A percentile compares a stretch with the other conserved stretches of the same genome.
Evolutionary conservation across 2,113 vertebrate genomes (phyloP).

Genomic region (Propithecus coquereli): DNA sequence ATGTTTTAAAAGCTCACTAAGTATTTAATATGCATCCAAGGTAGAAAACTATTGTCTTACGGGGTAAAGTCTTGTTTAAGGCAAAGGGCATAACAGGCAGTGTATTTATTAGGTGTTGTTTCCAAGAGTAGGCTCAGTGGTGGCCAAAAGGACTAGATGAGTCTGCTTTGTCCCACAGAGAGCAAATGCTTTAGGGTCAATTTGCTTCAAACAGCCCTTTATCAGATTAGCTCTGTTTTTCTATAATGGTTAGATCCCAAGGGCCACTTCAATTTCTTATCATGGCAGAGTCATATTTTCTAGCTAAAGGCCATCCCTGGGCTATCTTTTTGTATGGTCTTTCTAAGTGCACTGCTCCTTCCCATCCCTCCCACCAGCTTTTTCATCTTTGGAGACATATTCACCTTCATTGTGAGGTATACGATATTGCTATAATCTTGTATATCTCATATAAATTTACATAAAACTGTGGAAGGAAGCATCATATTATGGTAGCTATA

Average conservation of each 20-base stretch:
- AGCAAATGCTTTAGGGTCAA: background rate
- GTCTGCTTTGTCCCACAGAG: background rate
- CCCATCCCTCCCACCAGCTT: background rate
- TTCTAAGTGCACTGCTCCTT: fast-evolving
- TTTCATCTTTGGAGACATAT: background rate
- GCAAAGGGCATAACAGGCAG: background rate
- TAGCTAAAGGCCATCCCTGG: background rate
- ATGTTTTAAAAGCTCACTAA: background rate
- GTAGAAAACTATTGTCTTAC: background rate
- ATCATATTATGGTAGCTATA: background rate
- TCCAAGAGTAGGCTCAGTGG: background rate
- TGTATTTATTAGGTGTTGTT: background rate
- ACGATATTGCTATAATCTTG: background rate
- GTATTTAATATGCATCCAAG: background rate
- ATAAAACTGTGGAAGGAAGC: background rate
- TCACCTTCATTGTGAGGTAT: background rate
- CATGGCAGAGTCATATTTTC: background rate
- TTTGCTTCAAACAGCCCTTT: background rate
- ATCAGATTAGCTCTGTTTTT: background rate
- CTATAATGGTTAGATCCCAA: background rate
- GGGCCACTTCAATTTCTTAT: background rate
- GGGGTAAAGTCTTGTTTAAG: background rate
- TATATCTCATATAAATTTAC: background rate
- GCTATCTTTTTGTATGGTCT: background rate
- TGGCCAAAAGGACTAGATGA: background rate